Percentiles rank a stretch among this genome's conserved stretches.
phyloP scores from a whole-genome alignment of 2,888 invertebrate genomes.

The Epirrhoe alternata region DNA sequence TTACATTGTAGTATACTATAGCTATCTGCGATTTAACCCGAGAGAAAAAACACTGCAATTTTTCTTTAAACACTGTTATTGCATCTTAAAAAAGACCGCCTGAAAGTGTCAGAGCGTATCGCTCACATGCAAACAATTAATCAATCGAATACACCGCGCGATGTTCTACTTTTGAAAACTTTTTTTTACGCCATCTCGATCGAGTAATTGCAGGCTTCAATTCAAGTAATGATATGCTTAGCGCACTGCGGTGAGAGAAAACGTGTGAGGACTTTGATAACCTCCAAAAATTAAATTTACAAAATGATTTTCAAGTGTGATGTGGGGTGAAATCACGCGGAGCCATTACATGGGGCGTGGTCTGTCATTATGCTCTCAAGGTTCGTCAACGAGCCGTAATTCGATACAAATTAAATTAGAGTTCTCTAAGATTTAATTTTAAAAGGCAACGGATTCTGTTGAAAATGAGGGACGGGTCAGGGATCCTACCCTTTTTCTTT shows the following conservation, averaged over 20 bases:
- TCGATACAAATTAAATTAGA: conserved; percentile 47
- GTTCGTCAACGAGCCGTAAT: conserved; percentile 64
- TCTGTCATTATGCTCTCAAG: conserved; percentile 76
- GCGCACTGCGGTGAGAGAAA: conserved; percentile 58
- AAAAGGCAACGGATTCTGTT: conserved; percentile 9
- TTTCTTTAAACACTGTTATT: conserved; percentile 27
- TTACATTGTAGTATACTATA: neutral
- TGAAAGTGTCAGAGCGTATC: conserved; percentile 53
- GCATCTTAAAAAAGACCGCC: conserved; percentile 42
- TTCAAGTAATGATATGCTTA: conserved; percentile 75
- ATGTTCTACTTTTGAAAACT: conserved; percentile 61
- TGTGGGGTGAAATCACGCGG: conserved; percentile 75
- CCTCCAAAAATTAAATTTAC: conserved; percentile 68
- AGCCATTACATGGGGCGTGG: conserved; percentile 73
- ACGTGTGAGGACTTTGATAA: conserved; percentile 73
- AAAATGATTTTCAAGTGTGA: conserved; percentile 76
- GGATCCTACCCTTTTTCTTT: neutral
- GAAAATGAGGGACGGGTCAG: neutral
- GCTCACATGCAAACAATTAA: conserved; percentile 62
- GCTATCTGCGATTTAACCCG: neutral
- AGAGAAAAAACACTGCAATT: neutral
- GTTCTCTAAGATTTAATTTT: conserved; percentile 51
- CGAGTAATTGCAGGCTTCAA: conserved; percentile 71
- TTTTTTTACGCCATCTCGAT: conserved; percentile 60
- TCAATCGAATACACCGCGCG: conserved; percentile 53